Percentiles rank a stretch among this genome's conserved stretches.
Conservation (phyloP, 2,113 vertebrate genomes). For the Malurus cyaneus region DNA sequence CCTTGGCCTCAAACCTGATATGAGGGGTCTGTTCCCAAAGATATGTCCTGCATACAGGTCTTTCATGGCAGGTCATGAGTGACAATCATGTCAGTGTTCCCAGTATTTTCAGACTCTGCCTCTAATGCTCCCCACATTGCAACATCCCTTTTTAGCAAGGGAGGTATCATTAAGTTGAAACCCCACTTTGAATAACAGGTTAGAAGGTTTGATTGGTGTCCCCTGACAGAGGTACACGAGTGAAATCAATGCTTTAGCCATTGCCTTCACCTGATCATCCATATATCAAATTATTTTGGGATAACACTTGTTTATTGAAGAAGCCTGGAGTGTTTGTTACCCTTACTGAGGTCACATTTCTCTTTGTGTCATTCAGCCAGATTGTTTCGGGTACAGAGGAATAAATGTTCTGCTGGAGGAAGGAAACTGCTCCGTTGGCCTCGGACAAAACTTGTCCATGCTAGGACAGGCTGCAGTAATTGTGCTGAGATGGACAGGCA, state of each 20-base stretch:
- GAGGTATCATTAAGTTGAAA: neutral
- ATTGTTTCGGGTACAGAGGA: neutral
- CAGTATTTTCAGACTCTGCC: neutral
- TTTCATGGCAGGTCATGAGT: neutral
- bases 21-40: neutral
- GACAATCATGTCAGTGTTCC: neutral
- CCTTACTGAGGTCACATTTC: neutral
- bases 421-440: conserved; percentile 53
- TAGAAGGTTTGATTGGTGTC: neutral
- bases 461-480: neutral
- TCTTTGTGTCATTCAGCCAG: neutral
- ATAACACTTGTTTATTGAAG: neutral
- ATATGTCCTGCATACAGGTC: neutral
- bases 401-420: conserved; percentile 27
- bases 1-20: neutral
- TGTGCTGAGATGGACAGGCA: neutral
- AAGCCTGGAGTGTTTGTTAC: neutral
- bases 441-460: neutral
- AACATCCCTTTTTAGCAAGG: neutral
- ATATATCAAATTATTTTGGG: neutral
- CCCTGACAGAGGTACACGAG: neutral
- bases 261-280: neutral
- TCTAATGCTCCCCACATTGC: neutral
- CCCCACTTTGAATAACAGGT: neutral
- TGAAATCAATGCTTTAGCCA: neutral